phyloP scores from a whole-genome alignment of 1,140 invertebrate genomes.

The Batillaria attramentaria region DNA sequence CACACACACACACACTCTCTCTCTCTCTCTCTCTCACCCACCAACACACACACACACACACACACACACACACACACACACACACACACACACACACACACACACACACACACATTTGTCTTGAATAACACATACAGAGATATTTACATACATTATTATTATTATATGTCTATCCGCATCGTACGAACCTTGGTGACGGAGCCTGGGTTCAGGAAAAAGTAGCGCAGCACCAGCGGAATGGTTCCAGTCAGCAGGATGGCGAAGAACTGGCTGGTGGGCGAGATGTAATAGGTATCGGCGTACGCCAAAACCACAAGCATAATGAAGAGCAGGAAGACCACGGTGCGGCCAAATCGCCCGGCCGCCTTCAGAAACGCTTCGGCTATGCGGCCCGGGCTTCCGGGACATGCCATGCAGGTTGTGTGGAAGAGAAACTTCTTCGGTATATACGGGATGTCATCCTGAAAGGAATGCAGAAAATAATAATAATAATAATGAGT shows the following conservation, averaged over 20 bases:
- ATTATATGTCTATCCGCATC: no score
- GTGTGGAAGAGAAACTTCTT: constrained; percentile 37
- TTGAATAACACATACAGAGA: no score
- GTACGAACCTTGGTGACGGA: not conserved
- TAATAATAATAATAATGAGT: no score
- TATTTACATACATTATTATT: no score
- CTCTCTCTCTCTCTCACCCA: not conserved
- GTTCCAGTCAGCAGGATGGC: constrained; percentile 33
- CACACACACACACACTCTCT: not conserved
- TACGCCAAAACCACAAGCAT: constrained; percentile 37
- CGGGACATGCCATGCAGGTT: constrained; percentile 21
- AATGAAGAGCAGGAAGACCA: constrained; percentile 34
- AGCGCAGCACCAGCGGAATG: constrained; percentile 28
- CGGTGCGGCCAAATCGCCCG: constrained; percentile 20
- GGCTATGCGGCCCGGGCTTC: constrained; percentile 29
- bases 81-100: not conserved
- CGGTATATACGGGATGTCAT: constrained; percentile 31
- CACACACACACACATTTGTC: not conserved
- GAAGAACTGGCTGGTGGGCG: constrained; percentile 36
- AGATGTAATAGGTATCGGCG: constrained; percentile 34
- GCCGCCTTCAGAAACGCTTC: constrained; percentile 25
- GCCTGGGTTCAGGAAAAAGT: constrained; percentile 20
- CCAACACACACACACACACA: not conserved
- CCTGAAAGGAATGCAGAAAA: not conserved
- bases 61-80: not conserved